phyloP scores from a whole-genome alignment of 2,888 invertebrate genomes.

The Trisateles emortualis region DNA sequence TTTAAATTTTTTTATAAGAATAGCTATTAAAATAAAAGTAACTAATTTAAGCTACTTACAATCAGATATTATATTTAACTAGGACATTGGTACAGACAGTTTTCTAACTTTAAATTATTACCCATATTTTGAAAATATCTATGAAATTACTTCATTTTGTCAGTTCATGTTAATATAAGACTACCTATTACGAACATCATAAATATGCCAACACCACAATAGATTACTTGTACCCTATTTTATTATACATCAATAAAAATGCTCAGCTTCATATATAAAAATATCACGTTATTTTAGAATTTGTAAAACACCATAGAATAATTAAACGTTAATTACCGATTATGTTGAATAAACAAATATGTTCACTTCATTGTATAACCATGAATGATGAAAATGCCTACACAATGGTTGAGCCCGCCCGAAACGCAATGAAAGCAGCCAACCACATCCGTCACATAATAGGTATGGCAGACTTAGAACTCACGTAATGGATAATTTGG shows the following conservation, averaged over 20 bases:
- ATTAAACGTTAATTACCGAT: not conserved
- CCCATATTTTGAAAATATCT: too few species aligned
- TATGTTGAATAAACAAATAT: not conserved
- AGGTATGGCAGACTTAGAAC: slow-evolving; percentile 22
- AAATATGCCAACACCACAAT: too few species aligned
- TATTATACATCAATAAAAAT: not conserved
- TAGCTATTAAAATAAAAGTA: too few species aligned
- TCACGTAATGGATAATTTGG: slow-evolving; percentile 44
- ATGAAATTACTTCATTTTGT: too few species aligned
- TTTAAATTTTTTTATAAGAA: too few species aligned
- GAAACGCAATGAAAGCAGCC: slow-evolving; percentile 14
- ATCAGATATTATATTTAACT: too few species aligned
- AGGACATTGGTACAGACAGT: too few species aligned
- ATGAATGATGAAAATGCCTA: not conserved
- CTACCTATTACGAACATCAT: too few species aligned
- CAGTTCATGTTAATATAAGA: too few species aligned
- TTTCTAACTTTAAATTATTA: too few species aligned
- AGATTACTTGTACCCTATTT: too few species aligned
- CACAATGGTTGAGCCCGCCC: slow-evolving; percentile 5
- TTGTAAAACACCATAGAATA: not conserved
- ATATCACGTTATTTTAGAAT: not conserved
- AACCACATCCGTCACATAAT: slow-evolving; percentile 29
- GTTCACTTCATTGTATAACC: not conserved
- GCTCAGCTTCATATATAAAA: not conserved
- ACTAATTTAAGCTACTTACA: too few species aligned